Percentiles rank a stretch among this genome's conserved stretches.
Conservation (phyloP, 2,113 vertebrate species). For the Bubo bubo region DNA sequence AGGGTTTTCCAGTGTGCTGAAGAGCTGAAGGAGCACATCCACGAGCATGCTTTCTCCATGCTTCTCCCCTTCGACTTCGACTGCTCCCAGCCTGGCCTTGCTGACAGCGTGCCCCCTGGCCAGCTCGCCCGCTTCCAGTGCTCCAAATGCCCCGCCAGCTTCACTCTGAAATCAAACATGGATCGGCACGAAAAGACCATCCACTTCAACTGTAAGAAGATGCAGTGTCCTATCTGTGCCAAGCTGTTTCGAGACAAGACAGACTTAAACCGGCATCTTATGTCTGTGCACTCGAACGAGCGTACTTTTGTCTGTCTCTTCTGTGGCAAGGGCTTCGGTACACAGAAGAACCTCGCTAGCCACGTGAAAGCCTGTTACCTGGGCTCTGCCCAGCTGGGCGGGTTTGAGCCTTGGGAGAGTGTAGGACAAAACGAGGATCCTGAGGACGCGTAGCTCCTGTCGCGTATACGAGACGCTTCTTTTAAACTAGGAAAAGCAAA, state of each 20-base stretch:
- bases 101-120: neutral
- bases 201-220: constrained; percentile 82
- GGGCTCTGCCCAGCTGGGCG: constrained; percentile 46
- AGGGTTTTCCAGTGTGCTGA: constrained; percentile 78
- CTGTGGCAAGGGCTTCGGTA: constrained; percentile 79
- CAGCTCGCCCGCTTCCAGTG: constrained; percentile 78
- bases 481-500: neutral
- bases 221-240: constrained; percentile 78
- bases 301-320: constrained; percentile 67
- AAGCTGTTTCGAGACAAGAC: constrained; percentile 80
- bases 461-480: fast-evolving
- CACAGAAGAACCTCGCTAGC: constrained; percentile 79
- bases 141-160: constrained; percentile 80
- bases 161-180: constrained; percentile 84
- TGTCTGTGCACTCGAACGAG: constrained; percentile 76
- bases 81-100: neutral
- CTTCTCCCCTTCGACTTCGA: constrained; percentile 70
- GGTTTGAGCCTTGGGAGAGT: neutral
- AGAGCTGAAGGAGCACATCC: constrained; percentile 79
- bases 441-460: neutral
- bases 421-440: constrained; percentile 17
- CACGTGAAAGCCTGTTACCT: constrained; percentile 78
- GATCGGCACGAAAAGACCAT: constrained; percentile 82
- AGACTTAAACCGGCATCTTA: constrained; percentile 76
- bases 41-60: constrained; percentile 71